phyloP scores from a whole-genome alignment of 2,113 vertebrate species.

The Lutjanus erythropterus region DNA sequence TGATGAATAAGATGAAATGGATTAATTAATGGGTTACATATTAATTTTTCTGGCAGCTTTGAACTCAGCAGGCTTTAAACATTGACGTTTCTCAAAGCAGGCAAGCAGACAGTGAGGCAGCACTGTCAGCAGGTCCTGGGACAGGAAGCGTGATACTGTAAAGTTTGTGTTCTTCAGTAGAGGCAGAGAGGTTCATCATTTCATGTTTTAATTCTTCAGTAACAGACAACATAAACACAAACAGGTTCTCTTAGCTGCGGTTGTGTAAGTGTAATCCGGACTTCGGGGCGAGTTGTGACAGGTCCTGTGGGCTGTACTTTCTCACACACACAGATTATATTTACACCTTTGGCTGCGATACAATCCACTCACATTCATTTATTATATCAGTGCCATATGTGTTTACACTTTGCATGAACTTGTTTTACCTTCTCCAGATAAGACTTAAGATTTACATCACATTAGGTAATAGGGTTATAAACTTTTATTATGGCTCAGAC shows the following conservation, averaged over 20 bases:
- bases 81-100: not conserved
- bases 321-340: constrained; percentile 25
- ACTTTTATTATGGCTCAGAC: not conserved
- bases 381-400: too few relatives aligned
- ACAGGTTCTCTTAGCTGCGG: constrained; percentile 5
- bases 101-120: not conserved
- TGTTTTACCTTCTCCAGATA: constrained; percentile 5
- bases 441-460: constrained; percentile 10
- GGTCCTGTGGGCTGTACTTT: constrained; percentile 8
- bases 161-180: not conserved
- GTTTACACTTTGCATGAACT: constrained; percentile 29
- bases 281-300: constrained; percentile 9
- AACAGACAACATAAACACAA: constrained; percentile 13
- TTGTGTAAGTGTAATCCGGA: constrained; percentile 13
- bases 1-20: not conserved
- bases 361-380: not conserved
- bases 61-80: not conserved
- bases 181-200: not conserved
- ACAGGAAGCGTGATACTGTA: constrained; percentile 3
- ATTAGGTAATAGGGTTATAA: not conserved
- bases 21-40: not conserved
- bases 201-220: not conserved
- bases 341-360: constrained; percentile 29
- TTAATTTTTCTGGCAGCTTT: not conserved
- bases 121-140: not conserved